Evolutionary conservation across 2,797 vertebrate genomes (phyloP), one percentile per base, ranked within the genome.

Genomic region (Typhlichthys eigenmanni): DNA sequence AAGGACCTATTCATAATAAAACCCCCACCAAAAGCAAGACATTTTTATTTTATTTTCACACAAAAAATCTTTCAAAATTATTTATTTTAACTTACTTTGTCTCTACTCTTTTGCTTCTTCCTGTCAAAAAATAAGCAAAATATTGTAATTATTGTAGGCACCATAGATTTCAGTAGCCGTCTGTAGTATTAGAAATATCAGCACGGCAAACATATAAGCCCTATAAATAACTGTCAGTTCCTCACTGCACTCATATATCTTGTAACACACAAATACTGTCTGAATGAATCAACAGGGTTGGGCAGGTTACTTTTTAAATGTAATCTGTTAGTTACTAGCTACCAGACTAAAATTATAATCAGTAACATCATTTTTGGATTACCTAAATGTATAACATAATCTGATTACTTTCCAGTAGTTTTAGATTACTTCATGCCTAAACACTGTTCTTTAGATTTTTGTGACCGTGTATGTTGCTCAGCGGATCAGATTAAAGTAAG

Each of bases 81-180:
- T 55, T 55, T 5, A 6, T 5, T 34, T 45, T 19, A 6, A 75
- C 82, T 80, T 49, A 86, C 86, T 19, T 80, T 68, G 58, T 75
- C 49, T 1, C 2, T 1, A 1, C 0, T 60, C 47, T 1, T 73
- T 53, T 11, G 11, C 43, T 70, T 83, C 47, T 58, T 83, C 74
- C 85, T 89, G 24, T 9, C 3, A 68, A 72, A 5, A 68, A 1
- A 63, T 55, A 1, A 57, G 32, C 32, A 14, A 29, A 52, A 17
- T 32, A 19, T 7, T 34, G 6, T 55, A 49, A 38, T 1, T 8
- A 38, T 1, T 48, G 34, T 29, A 17, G 46, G 19, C 5, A 5
- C 10, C 1, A 34, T 11, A 14, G 29, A 9, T 8, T 13, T 55
- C 29, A 55, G 34, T 16, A 55, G 19, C 29, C 13, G 13, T 13